Percentiles rank a stretch among this genome's conserved stretches.
Conservation (phyloP, 2,888 invertebrate species). For the Ligdia adustata region DNA sequence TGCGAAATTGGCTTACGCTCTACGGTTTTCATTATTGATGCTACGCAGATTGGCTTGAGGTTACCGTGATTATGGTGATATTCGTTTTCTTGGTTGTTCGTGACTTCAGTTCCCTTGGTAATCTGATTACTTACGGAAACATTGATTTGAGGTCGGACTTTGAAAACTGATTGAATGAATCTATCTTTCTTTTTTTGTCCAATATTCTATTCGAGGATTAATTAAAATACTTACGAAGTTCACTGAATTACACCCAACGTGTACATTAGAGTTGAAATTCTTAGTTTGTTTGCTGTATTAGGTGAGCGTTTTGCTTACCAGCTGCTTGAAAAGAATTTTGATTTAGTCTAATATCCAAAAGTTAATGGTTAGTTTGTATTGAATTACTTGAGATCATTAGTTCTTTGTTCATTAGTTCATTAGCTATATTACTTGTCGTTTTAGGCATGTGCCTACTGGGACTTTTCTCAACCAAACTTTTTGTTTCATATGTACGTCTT, state of each 20-base stretch:
- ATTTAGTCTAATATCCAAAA: no score
- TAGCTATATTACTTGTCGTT: no score
- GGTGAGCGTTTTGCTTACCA: conserved; percentile 7
- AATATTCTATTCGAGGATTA: no score
- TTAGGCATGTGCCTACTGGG: no score
- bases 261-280: conserved; percentile 23
- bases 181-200: no score
- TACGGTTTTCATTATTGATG: conserved; percentile 66
- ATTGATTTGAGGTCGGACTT: conserved; percentile 14
- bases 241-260: conserved; percentile 26
- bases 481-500: no score
- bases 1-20: conserved; percentile 58
- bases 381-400: no score
- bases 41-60: conserved; percentile 23
- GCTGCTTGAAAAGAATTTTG: no score
- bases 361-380: no score
- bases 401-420: no score
- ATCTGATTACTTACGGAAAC: conserved; percentile 19
- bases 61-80: conserved; percentile 21
- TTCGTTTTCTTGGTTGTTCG: conserved; percentile 16
- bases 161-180: conserved; percentile 5
- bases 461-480: no score
- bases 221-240: conserved; percentile 31
- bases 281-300: conserved; percentile 14
- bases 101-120: conserved; percentile 29